Conservation (phyloP, 2,113 vertebrate genomes). For the Alces alces region DNA sequence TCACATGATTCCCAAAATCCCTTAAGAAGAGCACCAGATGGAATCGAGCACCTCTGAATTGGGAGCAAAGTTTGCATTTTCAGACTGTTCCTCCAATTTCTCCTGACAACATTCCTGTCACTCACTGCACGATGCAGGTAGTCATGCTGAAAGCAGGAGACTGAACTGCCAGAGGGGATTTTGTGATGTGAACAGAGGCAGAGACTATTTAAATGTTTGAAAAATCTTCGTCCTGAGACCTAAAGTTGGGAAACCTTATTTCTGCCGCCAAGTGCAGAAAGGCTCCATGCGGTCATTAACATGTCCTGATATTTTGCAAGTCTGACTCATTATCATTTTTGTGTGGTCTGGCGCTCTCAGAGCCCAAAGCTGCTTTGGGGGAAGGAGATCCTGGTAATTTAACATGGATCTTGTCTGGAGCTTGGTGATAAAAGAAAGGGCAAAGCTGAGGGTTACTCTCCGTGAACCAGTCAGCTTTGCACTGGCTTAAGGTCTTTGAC, state of each 20-base stretch:
- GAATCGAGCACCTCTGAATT: neutral
- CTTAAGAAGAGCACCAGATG: neutral
- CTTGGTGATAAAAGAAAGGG: neutral
- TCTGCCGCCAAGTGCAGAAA: neutral
- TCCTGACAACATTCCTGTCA: neutral
- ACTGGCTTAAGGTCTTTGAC: neutral
- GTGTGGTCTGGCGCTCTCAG: neutral
- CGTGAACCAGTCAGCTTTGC: neutral
- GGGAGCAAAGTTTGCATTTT: neutral
- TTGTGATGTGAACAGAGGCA: neutral
- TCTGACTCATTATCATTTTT: neutral
- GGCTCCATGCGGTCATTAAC: neutral
- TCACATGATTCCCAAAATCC: neutral
- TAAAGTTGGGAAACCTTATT: neutral
- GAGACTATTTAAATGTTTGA: neutral
- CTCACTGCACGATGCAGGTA: neutral
- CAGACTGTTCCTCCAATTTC: neutral
- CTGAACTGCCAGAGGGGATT: neutral
- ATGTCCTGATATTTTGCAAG: neutral
- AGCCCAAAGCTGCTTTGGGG: neutral
- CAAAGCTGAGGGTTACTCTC: neutral
- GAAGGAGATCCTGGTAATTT: neutral
- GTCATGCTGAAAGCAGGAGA: neutral
- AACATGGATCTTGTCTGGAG: neutral
- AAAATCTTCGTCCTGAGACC: neutral